Conservation (phyloP, 2,888 invertebrate genomes). For the Stictocephala bisonia region DNA sequence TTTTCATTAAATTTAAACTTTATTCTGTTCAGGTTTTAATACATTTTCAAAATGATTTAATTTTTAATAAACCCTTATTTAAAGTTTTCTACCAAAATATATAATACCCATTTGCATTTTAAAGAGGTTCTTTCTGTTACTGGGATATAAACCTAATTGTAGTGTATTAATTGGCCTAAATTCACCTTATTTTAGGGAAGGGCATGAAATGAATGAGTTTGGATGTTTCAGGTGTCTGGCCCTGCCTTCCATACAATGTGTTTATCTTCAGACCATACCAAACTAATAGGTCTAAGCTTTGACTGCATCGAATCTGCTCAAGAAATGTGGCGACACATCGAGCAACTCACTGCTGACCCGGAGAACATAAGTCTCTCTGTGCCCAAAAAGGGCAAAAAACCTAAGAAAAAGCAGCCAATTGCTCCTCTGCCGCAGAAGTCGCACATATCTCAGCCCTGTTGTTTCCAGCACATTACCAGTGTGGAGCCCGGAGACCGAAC, state of each 20-base stretch:
- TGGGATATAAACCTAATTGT: too few species aligned
- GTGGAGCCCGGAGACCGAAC: slow-evolving; percentile 76
- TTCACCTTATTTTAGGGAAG: too few species aligned
- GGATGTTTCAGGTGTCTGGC: slow-evolving; percentile 68
- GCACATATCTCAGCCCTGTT: slow-evolving; percentile 86
- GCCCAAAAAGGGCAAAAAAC: slow-evolving; percentile 68
- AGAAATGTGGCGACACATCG: slow-evolving; percentile 76
- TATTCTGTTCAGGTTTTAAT: too few species aligned
- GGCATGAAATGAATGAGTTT: too few species aligned
- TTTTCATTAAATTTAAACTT: too few species aligned
- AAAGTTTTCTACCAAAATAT: too few species aligned
- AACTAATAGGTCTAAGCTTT: slow-evolving; percentile 82
- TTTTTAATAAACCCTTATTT: too few species aligned
- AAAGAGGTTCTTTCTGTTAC: too few species aligned
- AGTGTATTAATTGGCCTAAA: too few species aligned
- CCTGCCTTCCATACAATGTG: slow-evolving; percentile 86
- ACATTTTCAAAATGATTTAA: too few species aligned
- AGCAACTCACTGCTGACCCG: slow-evolving; percentile 78
- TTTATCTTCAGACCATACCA: slow-evolving; percentile 79
- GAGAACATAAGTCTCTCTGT: slow-evolving; percentile 81
- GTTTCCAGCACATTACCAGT: slow-evolving; percentile 85
- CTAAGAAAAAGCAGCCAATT: slow-evolving; percentile 68
- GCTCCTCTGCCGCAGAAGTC: slow-evolving; percentile 77
- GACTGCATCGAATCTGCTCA: slow-evolving; percentile 79
- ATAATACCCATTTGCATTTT: too few species aligned